These are phyloP conservation scores for Megaleporinus macrocephalus DNA, from an alignment of 2,113 vertebrate genomes.

Conservation along the genomic window DNA sequence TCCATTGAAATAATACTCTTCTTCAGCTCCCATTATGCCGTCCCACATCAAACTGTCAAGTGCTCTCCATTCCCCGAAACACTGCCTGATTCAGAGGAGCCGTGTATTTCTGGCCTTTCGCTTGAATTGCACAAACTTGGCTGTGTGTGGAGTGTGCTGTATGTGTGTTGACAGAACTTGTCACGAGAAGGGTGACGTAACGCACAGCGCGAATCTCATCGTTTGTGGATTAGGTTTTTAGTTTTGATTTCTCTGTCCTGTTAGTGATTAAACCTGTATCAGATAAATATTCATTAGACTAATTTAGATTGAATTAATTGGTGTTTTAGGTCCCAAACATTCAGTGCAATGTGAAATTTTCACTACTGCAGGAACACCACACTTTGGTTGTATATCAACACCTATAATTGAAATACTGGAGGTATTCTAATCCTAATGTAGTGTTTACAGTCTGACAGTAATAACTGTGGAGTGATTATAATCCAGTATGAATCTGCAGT, in stretches of 20 bases:
- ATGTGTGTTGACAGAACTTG: constrained; percentile 12
- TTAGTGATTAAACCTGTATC: no score
- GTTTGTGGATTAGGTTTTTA: constrained; percentile 2
- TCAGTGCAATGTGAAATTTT: no score
- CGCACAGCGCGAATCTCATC: background rate
- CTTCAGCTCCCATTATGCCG: constrained; percentile 37
- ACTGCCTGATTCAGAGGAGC: constrained; percentile 31
- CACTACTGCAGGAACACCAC: no score
- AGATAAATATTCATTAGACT: no score
- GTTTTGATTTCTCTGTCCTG: background rate
- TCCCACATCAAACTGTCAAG: constrained; percentile 30
- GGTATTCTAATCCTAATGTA: no score
- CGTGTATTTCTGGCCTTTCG: constrained; percentile 38
- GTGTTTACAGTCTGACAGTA: no score
- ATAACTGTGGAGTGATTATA: no score
- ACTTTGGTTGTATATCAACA: no score
- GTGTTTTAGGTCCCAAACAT: no score
- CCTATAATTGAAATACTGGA: no score
- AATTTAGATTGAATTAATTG: no score
- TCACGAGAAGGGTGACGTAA: constrained; percentile 19
- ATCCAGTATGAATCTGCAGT: no score
- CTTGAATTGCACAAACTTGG: constrained; percentile 15
- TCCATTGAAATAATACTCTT: constrained; percentile 38
- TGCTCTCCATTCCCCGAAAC: constrained; percentile 17
- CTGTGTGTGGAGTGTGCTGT: background rate